phyloP scores from a whole-genome alignment of 2,888 invertebrate species.

The Caenorhabditis macrosperma region DNA sequence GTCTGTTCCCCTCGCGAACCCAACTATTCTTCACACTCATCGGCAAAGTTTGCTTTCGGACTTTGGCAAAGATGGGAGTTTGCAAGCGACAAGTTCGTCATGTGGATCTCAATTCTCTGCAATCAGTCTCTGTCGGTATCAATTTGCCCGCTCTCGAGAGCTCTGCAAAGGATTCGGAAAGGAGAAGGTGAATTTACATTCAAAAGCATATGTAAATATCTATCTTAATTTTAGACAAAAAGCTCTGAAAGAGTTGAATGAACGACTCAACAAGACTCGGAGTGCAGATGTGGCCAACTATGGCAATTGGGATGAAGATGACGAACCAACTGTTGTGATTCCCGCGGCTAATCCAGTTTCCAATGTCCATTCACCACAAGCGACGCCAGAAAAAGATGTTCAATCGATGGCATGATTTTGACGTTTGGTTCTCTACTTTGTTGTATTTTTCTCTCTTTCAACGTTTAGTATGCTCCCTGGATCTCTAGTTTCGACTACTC shows the following conservation, averaged over 20 bases:
- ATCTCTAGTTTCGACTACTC: constrained; percentile 46
- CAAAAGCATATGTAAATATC: too few species aligned
- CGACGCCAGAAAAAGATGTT: constrained; percentile 3
- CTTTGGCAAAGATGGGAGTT: constrained; percentile 66
- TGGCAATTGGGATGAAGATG: constrained; percentile 66
- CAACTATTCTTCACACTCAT: constrained; percentile 71
- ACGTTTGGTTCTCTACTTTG: background rate
- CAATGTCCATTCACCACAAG: constrained; percentile 35
- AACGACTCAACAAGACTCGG: constrained; percentile 69
- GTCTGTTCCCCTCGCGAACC: constrained; percentile 74
- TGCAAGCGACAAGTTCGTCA: constrained; percentile 73
- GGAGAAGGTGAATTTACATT: constrained; percentile 59
- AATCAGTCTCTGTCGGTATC: constrained; percentile 67
- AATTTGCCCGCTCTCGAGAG: constrained; percentile 64
- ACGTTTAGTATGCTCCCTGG: constrained; percentile 1
- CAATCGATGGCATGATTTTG: constrained; percentile 20
- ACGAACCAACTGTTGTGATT: constrained; percentile 16
- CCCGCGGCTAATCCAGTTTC: background rate
- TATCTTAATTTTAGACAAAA: constrained; percentile 62
- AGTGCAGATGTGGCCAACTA: constrained; percentile 54
- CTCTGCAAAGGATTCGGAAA: constrained; percentile 64
- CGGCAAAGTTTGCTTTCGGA: constrained; percentile 68
- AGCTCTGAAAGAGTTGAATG: constrained; percentile 72
- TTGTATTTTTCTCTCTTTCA: background rate
- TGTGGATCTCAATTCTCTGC: constrained; percentile 70